Base-by-base conservation (phyloP, 2,888 invertebrate genomes). In the Nomada ferruginata region DNA sequence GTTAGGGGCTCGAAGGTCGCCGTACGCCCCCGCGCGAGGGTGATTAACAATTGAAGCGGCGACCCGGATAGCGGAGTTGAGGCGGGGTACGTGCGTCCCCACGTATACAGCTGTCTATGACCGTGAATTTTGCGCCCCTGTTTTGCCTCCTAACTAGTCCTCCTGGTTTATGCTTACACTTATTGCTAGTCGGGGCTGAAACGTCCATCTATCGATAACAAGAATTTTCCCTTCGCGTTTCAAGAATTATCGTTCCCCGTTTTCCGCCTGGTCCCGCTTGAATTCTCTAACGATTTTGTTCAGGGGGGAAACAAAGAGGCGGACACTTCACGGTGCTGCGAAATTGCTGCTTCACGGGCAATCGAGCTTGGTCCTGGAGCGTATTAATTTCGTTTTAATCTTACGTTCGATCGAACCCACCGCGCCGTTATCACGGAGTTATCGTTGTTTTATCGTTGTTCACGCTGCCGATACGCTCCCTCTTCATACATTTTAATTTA, bases 401-500 rank as follows among this genome's bases (percentile, higher is more conserved):
- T 73, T 44, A 63, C 52, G 59, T 73, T 50, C 42, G 57, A 57
- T 82, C 74, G 7, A 68, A 42, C 60, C 20, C 70, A 23, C 42
- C 26, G 20, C 20, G 36, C 36, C 18, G 29, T 29, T 26, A 52
- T 76, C 68, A 59, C 18, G 61, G 61, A 42, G 74, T 68, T 73
- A 80, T 83, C 76, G 76, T 82, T 76, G 69, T 79, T 79, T 79
- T 76, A 68, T 74, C 78, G 75, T 52, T 61, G 60, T 60, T 18
- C 63, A 72, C 77, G 15, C 71, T 26, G 66, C 59, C 73, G 80
- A 83, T 71, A 86, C 60, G 23, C 26, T 81, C 79, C 61, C 83
- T 65, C 71, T 82, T 82, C 77, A 79, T 87, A 70, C 84, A 84
- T 84, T 85, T 87, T 87, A 80, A 85, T 87, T 85, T 73, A 70